Conservation (phyloP, 1,140 invertebrate species). For the Eurosta solidaginis region DNA sequence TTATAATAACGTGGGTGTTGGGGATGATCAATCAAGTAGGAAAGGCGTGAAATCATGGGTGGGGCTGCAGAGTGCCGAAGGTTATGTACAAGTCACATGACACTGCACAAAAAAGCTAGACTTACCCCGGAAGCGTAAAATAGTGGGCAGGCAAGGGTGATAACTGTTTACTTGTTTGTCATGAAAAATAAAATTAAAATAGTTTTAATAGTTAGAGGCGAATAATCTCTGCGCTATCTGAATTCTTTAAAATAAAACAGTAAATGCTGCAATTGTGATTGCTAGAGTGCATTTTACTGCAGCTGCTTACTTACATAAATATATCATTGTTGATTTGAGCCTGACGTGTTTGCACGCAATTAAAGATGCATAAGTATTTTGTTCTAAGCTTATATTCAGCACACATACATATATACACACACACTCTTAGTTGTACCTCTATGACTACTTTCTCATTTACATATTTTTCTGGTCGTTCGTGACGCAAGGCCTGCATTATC, state of each 20-base stretch:
- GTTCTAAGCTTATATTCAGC: not conserved
- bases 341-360: not conserved
- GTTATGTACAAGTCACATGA: no score
- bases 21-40: no score
- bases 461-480: not conserved
- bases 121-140: no score
- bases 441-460: not conserved
- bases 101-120: no score
- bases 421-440: not conserved
- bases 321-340: not conserved
- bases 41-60: no score
- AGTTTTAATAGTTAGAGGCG: no score
- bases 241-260: not conserved
- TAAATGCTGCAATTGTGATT: not conserved
- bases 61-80: no score
- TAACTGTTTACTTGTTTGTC: no score
- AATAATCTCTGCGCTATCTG: no score
- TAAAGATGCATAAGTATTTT: not conserved
- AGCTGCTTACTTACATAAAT: not conserved
- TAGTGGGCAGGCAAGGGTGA: no score
- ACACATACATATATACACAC: not conserved
- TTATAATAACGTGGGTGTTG: no score
- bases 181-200: no score
- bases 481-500: not conserved
- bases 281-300: not conserved